Evolutionary conservation across 2,888 invertebrate species (phyloP), one percentile per base, ranked within the genome.

Genomic region (Oscheius sp.): DNA sequence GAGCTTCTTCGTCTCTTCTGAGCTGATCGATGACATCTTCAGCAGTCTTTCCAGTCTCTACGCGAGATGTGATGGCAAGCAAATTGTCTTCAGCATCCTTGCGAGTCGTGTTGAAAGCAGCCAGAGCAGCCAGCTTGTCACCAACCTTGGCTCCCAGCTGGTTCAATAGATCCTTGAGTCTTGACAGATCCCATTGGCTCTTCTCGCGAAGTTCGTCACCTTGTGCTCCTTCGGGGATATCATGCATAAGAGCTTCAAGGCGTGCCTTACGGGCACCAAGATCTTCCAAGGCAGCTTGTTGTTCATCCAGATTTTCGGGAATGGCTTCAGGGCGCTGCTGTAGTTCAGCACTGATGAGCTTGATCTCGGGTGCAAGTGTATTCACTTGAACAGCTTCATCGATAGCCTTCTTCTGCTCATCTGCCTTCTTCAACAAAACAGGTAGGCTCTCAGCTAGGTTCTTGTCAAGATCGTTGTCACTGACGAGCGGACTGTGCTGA

Each of bases 111-210:
- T 76, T 79, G 79, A 80, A 80, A 29, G 79, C 76, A 37, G 80
- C 82, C 60, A 80, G 80, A 65, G 82, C 80, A 51, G 80, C 80
- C 47, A 80, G 59, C 57, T 80, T 80, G 75, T 82, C 80, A 35
- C 80, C 82, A 66, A 82, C 76, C 33, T 76, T 78, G 57, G 71
- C 75, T 51, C 75, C 77, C 35, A 82, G 74, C 58, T 75, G 63
- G 66, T 76, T 76, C 72, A 80, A 70, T 42, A 78, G 71, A 70
- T 80, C 79, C 71, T 82, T 78, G 63, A 82, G 74, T 59, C 74
- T 66, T 11, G 80, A 79, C 62, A 80, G 74, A 76, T 79, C 82
- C 78, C 79, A 79, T 62, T 74, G 71, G 63, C 78, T 79, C 79
- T 79, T 79, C 65, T 76, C 68, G 33, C 77, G 74, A 55, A 82